Conservation (phyloP, 2,888 invertebrate genomes). For the Scelioninae gen. 2 region DNA sequence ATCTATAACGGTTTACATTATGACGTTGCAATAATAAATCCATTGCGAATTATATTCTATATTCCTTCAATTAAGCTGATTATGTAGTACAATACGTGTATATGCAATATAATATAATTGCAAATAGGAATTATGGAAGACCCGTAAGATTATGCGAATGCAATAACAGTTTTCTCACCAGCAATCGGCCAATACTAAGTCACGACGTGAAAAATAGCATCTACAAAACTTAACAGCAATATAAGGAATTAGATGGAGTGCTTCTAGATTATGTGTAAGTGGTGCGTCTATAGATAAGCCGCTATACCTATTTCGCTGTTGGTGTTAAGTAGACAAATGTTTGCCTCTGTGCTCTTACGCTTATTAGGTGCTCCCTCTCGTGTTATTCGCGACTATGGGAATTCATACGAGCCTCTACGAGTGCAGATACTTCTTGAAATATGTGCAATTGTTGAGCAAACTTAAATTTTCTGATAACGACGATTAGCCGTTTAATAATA, state of each 20-base stretch:
- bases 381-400: constrained; percentile 35
- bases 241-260: constrained; percentile 56
- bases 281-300: constrained; percentile 54
- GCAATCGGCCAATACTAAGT: constrained; percentile 24
- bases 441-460: constrained; percentile 58
- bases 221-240: constrained; percentile 41
- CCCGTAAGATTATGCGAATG: constrained; percentile 29
- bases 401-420: constrained; percentile 29
- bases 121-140: constrained; percentile 18
- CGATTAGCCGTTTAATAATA: constrained; percentile 56
- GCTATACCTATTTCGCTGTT: constrained; percentile 49
- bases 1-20: too few species aligned
- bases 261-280: constrained; percentile 53
- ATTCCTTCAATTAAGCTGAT: too few species aligned
- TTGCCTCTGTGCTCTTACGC: constrained; percentile 55
- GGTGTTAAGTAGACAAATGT: constrained; percentile 54
- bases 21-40: too few species aligned
- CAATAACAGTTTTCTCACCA: constrained; percentile 37
- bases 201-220: constrained; percentile 25
- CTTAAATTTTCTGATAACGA: constrained; percentile 62
- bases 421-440: constrained; percentile 50
- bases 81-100: constrained; percentile 4
- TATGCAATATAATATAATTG: constrained; percentile 18
- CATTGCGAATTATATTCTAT: too few species aligned
- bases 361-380: constrained; percentile 50